phyloP scores from a whole-genome alignment of 1,140 invertebrate genomes.

The Neodiprion pinetum region DNA sequence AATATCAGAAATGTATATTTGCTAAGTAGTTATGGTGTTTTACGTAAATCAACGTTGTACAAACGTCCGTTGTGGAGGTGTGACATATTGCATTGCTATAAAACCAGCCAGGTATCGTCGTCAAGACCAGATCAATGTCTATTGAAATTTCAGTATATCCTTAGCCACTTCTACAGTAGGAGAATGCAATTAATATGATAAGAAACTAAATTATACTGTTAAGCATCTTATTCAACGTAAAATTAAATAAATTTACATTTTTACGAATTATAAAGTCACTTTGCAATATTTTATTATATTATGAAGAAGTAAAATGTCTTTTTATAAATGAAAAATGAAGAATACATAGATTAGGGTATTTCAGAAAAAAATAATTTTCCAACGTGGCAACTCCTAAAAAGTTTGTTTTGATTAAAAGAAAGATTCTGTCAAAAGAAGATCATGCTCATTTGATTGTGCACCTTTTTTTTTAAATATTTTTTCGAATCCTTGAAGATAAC shows the following conservation, averaged over 20 bases:
- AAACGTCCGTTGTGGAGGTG: background rate
- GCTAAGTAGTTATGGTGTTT: background rate
- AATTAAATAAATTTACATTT: background rate
- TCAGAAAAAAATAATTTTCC: too few species aligned
- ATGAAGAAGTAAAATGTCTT: background rate
- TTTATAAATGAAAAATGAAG: background rate
- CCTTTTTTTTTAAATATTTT: too few species aligned
- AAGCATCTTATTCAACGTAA: background rate
- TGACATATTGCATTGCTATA: too few species aligned
- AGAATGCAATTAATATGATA: background rate
- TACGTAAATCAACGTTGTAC: background rate
- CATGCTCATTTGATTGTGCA: too few species aligned
- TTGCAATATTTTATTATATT: background rate
- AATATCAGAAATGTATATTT: background rate
- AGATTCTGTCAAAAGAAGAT: too few species aligned
- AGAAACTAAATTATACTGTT: background rate
- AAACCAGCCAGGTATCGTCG: background rate
- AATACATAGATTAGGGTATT: background rate
- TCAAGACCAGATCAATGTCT: background rate
- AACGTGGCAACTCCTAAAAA: too few species aligned
- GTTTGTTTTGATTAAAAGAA: too few species aligned
- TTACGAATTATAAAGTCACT: background rate
- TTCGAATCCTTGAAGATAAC: too few species aligned
- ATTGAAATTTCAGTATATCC: background rate
- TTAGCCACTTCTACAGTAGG: too few species aligned